Percentiles rank a stretch among this genome's conserved stretches.
Conservation (phyloP, 2,113 vertebrate genomes). For the Petroica traversi region DNA sequence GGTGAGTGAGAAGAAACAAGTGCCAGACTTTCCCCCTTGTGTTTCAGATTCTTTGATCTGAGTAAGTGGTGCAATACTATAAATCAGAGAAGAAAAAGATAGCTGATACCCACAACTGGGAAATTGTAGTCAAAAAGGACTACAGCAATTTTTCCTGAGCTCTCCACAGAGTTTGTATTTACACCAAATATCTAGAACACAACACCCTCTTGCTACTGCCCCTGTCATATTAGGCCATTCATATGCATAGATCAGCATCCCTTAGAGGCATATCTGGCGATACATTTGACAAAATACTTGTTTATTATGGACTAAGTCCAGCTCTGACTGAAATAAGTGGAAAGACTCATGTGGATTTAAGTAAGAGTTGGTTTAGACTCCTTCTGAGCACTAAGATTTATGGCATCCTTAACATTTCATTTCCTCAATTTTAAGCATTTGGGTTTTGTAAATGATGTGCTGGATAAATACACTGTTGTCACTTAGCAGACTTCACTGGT, state of each 20-base stretch:
- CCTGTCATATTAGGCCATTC: neutral
- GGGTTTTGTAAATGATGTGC: slow-evolving; percentile 31
- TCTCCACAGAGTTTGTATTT: neutral
- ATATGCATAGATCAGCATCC: neutral
- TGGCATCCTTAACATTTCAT: slow-evolving; percentile 52
- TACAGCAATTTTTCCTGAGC: neutral
- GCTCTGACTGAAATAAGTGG: neutral
- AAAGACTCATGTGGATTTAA: neutral
- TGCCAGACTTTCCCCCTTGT: neutral
- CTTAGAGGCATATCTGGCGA: neutral
- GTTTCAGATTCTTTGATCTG: neutral
- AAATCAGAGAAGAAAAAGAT: neutral
- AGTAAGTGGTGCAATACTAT: neutral
- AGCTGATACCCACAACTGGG: neutral
- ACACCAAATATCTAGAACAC: neutral
- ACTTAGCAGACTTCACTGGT: slow-evolving; percentile 6
- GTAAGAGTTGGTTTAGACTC: neutral
- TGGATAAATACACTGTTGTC: slow-evolving; percentile 29
- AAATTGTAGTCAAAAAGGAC: neutral
- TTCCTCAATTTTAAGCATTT: slow-evolving; percentile 49
- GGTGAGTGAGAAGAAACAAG: neutral
- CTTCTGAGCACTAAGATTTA: slow-evolving; percentile 14
- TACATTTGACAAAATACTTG: neutral
- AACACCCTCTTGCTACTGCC: neutral
- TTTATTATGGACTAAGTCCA: slow-evolving; percentile 21